Base-by-base conservation (phyloP, 2,113 vertebrate genomes). In the Pangasianodon gigas region DNA sequence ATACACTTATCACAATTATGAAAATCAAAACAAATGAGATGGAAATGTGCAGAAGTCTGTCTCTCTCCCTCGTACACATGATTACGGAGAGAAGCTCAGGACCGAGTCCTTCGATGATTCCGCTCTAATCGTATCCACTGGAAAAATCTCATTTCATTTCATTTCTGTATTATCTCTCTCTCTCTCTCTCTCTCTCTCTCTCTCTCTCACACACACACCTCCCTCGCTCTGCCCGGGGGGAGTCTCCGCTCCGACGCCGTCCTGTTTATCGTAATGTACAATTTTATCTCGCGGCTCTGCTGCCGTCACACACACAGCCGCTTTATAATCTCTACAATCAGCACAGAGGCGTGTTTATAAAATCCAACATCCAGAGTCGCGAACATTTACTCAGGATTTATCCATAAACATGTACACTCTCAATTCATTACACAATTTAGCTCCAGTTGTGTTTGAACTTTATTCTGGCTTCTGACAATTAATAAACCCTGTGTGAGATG, bases 61-160 rank as follows among this genome's bases (percentile, higher is more conserved):
- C 19, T 51, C 74, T 26, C 11, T 6, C n/a, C 14, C n/a, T 32
- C 67, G 0, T 8, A 37, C 67, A 71, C n/a, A 69, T 44, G 71
- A 75, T 75, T 75, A 75, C 2, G 18, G n/a, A 41, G 71, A 75
- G 71, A 74, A 37, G 32, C 32, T 41, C 69, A 71, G 69, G 69
- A 75, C 41, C 7, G 19, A 75, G 74, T 77, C 74, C 41, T 46
- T 24, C 9, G 71, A 10, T 11, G 74, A 77, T 77, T 77, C 74
- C 1, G 0, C 16, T 71, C 69, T 37, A 71, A 71, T 71, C 16
- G 6, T 37, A 71, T 71, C 69, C 0, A 5, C 69, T 37, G 69
- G 41, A 26, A 77, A 77, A 77, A 77, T 90, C 88, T 88, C 83
- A 81, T 90, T 91, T 80, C 82, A 80, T 89, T 89, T 91, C 54